A percentile compares a stretch with the other conserved stretches of the same genome.
Evolutionary conservation across 2,888 invertebrate species (phyloP).

Genomic region (Sphaeridia pumilis): DNA sequence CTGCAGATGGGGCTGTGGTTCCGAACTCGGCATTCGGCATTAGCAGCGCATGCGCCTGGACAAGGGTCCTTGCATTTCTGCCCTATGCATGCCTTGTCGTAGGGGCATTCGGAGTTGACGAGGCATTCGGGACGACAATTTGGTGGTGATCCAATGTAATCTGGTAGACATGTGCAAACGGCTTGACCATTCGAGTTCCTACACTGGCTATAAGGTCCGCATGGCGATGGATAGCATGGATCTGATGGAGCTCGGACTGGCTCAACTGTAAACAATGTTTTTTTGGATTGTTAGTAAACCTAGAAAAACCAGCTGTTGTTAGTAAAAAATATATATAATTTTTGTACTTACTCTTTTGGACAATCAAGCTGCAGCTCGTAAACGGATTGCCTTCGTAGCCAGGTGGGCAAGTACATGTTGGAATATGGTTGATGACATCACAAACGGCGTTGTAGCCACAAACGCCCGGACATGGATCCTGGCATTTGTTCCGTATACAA

Average conservation of each 20-base stretch:
- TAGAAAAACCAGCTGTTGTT: too few species aligned
- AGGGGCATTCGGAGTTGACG: conserved; percentile 72
- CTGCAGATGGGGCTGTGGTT: conserved; percentile 28
- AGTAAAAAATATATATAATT: too few species aligned
- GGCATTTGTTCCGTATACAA: conserved; percentile 38
- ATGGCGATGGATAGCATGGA: conserved; percentile 66
- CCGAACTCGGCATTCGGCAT: conserved; percentile 23
- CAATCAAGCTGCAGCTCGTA: conserved; percentile 14
- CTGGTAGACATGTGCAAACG: conserved; percentile 56
- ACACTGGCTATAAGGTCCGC: conserved; percentile 71
- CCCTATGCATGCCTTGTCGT: conserved; percentile 69
- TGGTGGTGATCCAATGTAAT: conserved; percentile 46
- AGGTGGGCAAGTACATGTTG: conserved; percentile 55
- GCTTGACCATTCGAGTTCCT: conserved; percentile 58
- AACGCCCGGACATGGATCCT: conserved; percentile 42
- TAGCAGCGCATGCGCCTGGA: conserved; percentile 34
- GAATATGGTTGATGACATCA: conserved; percentile 57
- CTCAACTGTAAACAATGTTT: background rate
- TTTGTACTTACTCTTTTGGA: conserved; percentile 39
- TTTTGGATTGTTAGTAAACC: too few species aligned
- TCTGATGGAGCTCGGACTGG: conserved; percentile 43
- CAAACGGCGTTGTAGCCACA: conserved; percentile 56
- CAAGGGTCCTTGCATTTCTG: conserved; percentile 80
- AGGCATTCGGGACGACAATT: conserved; percentile 70
- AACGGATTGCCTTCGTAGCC: conserved; percentile 59